A percentile compares a stretch with the other conserved stretches of the same genome.
Evolutionary conservation across 2,888 invertebrate species (phyloP).

Genomic region (Nineta flava): DNA sequence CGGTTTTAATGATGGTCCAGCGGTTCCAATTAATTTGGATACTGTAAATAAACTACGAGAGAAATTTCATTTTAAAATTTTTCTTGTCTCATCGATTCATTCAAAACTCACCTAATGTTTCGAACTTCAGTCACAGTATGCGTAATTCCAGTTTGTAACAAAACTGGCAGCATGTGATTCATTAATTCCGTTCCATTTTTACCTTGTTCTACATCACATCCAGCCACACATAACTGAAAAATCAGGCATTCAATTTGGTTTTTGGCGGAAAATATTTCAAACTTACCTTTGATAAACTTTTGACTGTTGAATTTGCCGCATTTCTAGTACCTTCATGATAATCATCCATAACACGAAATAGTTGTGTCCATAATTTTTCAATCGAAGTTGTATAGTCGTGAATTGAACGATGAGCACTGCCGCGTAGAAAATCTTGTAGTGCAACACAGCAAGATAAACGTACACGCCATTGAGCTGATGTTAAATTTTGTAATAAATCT

Average conservation of each 20-base stretch:
- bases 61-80: not conserved
- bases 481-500: constrained; percentile 68
- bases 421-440: constrained; percentile 66
- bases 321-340: constrained; percentile 76
- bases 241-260: constrained; percentile 7
- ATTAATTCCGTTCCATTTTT: constrained; percentile 58
- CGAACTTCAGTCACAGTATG: constrained; percentile 67
- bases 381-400: constrained; percentile 26
- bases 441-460: constrained; percentile 84
- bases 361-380: constrained; percentile 58
- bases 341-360: constrained; percentile 88
- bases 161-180: constrained; percentile 59
- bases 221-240: constrained; percentile 49
- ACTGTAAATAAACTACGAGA: constrained; percentile 59
- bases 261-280: not conserved
- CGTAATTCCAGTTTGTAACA: constrained; percentile 65
- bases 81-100: not conserved
- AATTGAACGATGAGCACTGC: constrained; percentile 27
- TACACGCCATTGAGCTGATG: constrained; percentile 74
- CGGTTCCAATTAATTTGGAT: constrained; percentile 68
- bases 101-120: constrained; percentile 41
- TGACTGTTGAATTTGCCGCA: constrained; percentile 55
- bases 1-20: constrained; percentile 62
- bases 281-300: constrained; percentile 54
- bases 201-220: constrained; percentile 51